Percentiles rank a stretch among this genome's conserved stretches.
These are phyloP conservation scores for Paramormyrops kingsleyae DNA, from an alignment of 2,113 vertebrate genomes.

Conservation along the genomic window DNA sequence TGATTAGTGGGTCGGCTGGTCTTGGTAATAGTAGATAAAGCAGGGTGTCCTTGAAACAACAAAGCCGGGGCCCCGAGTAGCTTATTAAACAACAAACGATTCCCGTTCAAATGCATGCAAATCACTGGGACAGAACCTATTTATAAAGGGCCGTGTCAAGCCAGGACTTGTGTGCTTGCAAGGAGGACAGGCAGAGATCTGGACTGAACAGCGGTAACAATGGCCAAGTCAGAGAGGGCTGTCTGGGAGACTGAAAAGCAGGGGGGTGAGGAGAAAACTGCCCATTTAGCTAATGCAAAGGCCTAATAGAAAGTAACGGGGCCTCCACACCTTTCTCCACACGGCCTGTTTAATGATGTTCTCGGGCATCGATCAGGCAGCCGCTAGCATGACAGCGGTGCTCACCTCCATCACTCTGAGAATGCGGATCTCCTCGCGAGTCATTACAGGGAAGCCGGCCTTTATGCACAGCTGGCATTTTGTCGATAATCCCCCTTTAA, in stretches of 20 bases:
- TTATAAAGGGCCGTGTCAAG: constrained; percentile 32
- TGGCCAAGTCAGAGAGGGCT: constrained; percentile 11
- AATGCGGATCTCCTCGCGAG: constrained; percentile 47
- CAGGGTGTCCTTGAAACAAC: constrained; percentile 45
- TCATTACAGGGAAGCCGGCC: constrained; percentile 39
- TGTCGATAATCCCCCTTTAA: constrained; percentile 53
- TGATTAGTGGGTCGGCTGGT: constrained; percentile 45
- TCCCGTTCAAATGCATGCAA: constrained; percentile 39
- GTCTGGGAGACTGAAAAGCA: constrained; percentile 14
- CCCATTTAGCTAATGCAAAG: neutral
- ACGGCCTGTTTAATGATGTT: constrained; percentile 42
- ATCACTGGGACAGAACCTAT: constrained; percentile 30
- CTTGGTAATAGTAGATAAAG: constrained; percentile 42
- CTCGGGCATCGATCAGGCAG: constrained; percentile 44
- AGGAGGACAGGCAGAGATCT: constrained; percentile 21
- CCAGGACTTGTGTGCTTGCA: constrained; percentile 22
- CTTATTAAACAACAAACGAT: constrained; percentile 46
- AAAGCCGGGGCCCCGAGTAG: constrained; percentile 40
- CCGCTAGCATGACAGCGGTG: neutral
- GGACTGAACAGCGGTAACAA: constrained; percentile 16
- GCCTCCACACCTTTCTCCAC: constrained; percentile 30
- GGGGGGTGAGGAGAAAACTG: constrained; percentile 3
- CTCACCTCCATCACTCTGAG: constrained; percentile 34
- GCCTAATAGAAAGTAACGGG: constrained; percentile 13
- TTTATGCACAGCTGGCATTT: constrained; percentile 45